Conservation (phyloP, 2,113 vertebrate species). For the Osmerus mordax region DNA sequence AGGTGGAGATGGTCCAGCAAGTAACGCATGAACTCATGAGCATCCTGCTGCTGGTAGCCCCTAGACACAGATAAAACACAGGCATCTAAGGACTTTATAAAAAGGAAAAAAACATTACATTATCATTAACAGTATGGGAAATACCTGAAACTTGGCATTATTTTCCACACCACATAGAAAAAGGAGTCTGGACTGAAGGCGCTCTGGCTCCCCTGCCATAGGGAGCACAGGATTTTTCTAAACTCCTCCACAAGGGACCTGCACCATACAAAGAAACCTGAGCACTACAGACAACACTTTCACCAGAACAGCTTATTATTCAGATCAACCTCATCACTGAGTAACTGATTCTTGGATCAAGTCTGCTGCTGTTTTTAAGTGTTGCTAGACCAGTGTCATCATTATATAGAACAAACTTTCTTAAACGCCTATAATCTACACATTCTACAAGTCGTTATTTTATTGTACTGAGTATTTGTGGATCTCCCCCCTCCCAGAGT, state of each 20-base stretch:
- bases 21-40: conserved; percentile 98
- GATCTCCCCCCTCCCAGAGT: too few relatives aligned
- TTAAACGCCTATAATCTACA: too few relatives aligned
- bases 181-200: conserved; percentile 96
- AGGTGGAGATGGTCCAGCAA: conserved; percentile 96
- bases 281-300: not conserved
- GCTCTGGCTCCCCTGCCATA: conserved; percentile 94
- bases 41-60: conserved; percentile 98
- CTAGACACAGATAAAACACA: conserved; percentile 60
- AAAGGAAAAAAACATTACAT: too few relatives aligned
- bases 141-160: conserved; percentile 99
- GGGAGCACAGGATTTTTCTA: conserved; percentile 93
- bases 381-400: conserved; percentile 3
- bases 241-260: conserved; percentile 98
- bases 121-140: not conserved
- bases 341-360: too few relatives aligned
- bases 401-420: not conserved
- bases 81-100: not conserved
- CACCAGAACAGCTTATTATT: not conserved
- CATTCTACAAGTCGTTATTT: too few relatives aligned
- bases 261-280: conserved; percentile 39
- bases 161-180: conserved; percentile 98
- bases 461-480: too few relatives aligned
- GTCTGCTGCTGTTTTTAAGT: not conserved
- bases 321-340: too few relatives aligned